Evolutionary conservation across 2,888 invertebrate genomes (phyloP).

Genomic region (Drosophila paucipuncta): DNA sequence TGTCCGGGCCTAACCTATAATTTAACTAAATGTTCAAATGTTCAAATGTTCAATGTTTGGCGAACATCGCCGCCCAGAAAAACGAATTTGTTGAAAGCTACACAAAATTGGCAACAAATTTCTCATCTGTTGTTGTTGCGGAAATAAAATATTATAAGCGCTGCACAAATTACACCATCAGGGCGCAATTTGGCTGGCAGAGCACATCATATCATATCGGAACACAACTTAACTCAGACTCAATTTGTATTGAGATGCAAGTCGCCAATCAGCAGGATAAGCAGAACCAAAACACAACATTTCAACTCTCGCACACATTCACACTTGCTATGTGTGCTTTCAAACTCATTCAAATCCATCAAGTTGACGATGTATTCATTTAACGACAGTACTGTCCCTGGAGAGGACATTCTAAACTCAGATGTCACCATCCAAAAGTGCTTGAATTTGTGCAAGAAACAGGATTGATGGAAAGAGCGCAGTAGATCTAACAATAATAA

Average conservation of each 20-base stretch:
- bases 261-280: constrained; percentile 16
- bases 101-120: constrained; percentile 74
- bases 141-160: constrained; percentile 82
- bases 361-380: neutral
- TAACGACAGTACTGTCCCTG: neutral
- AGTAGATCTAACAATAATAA: neutral
- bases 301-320: neutral
- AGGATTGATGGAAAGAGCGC: too few species aligned
- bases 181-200: constrained; percentile 47
- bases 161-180: constrained; percentile 53
- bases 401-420: neutral
- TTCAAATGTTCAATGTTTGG: constrained; percentile 59
- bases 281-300: constrained; percentile 4
- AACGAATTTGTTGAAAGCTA: constrained; percentile 69
- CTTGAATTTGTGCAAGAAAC: too few species aligned
- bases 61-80: constrained; percentile 39
- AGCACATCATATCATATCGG: constrained; percentile 33
- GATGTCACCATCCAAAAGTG: neutral
- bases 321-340: neutral
- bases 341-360: neutral
- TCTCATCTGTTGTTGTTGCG: constrained; percentile 68
- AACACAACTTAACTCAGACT: constrained; percentile 16
- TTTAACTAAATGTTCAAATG: constrained; percentile 82
- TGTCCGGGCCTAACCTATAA: constrained; percentile 82
- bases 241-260: constrained; percentile 1